Evolutionary conservation across 2,888 invertebrate genomes (phyloP), one percentile per base, ranked within the genome.

Genomic region (Lepidocyrtinus sp.): DNA sequence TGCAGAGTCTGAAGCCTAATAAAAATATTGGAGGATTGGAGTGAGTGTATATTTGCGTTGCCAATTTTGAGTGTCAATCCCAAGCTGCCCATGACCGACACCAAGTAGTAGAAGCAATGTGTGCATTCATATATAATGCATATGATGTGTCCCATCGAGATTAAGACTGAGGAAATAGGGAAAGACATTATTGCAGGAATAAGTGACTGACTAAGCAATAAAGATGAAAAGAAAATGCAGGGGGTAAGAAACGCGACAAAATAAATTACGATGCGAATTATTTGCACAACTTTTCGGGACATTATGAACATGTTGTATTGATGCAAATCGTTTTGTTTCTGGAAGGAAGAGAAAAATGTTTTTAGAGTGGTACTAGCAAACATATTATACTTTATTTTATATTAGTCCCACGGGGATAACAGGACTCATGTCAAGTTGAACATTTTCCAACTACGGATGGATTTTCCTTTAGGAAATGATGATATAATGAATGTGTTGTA

Each of bases 321-420:
- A 59, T 59, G 59, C 22, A 59, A 59, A 59, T 59, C 59, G 59
- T 59, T 59, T 59, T 21, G 59, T 59, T 50, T 12, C 50, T 50
- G 50, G 50, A 50, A 17, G 50, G 50, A 50, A 50, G n/a, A n/a
- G n/a, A n/a, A n/a, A n/a, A n/a, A n/a, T n/a, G n/a, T n/a, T n/a
- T n/a, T n/a, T n/a, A n/a, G n/a, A n/a, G n/a, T n/a, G n/a, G n/a
- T n/a, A n/a, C n/a, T 12, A 17, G 5, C 15, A 50, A 7, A 59
- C 22, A 59, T 21, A 59, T 59, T 59, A 59, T 59, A n/a, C n/a
- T n/a, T n/a, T n/a, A n/a, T n/a, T n/a, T n/a, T 59, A n/a, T 59
- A 59, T 59, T 59, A 59, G 59, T 59, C 22, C 21, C 59, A 59
- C 22, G 59, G 1, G 50, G 17, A n/a, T n/a, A 17, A 12, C 50